Base-by-base conservation (phyloP, 2,888 invertebrate genomes). In the Odontocolon sp. region DNA sequence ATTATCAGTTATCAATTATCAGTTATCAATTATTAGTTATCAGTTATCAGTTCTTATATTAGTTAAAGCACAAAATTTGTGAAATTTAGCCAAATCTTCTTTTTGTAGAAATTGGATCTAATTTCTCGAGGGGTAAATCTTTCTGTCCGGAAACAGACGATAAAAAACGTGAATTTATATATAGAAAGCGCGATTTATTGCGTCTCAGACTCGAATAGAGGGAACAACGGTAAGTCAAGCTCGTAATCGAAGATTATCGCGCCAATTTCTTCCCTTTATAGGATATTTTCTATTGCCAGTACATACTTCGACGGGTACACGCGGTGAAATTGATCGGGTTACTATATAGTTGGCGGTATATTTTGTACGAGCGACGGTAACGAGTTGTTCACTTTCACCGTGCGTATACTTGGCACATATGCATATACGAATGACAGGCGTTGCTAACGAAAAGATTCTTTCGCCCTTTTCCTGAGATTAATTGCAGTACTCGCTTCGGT, bases 391-490 rank as follows among this genome's bases (percentile, higher is more conserved):
- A n/a, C n/a, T n/a, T n/a, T n/a, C n/a, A n/a, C n/a, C n/a, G n/a
- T n/a, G n/a, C n/a, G n/a, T n/a, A n/a, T n/a, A n/a, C n/a, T n/a
- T n/a, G n/a, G 40, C 45, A 11, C 14, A 38, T 18, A 21, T 28
- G 4, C 26, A 40, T 57, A 69, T 42, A 11, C 16, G 36, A 52
- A 33, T 54, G 56, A 63, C 16, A 31, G 61, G 26, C 16, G 26
- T 42, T 59, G 31, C 14, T 38, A 57, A 9, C 26, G 42, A n/a
- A 38, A 63, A 77, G 52, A 77, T 72, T 77, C 68, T 64, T 64
- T 50, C 50, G 33, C 26, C 56, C 54, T 28, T 52, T 72, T 52
- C 1, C 4, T 47, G 78, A 80, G 82, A 82, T 83, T 83, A 82
- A 83, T 83, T 83, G 78, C 79, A 61, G 47, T 52, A 67, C 59